phyloP scores from a whole-genome alignment of 2,888 invertebrate species.

The Hemaris fuciformis region DNA sequence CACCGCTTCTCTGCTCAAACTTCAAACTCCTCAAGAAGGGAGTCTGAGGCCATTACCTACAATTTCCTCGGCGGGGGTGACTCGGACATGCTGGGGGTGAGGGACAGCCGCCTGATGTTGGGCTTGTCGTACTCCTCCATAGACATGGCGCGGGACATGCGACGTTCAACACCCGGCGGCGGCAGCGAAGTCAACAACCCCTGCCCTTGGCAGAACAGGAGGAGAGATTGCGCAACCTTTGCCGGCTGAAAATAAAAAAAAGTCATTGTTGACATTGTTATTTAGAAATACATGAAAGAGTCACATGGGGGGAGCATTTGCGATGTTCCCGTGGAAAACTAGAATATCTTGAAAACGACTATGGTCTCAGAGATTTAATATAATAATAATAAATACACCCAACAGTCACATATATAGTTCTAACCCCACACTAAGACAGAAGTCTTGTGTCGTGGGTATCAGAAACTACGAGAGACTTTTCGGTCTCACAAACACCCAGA shows the following conservation, averaged over 20 bases:
- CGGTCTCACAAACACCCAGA: no score
- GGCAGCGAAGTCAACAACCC: conserved; percentile 91
- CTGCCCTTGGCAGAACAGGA: conserved; percentile 94
- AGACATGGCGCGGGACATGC: conserved; percentile 86
- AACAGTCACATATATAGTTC: no score
- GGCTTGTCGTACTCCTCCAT: conserved; percentile 93
- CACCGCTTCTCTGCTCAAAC: conserved; percentile 31
- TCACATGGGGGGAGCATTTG: no score
- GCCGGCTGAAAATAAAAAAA: conserved; percentile 84
- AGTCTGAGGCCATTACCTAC: conserved; percentile 47
- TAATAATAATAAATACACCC: no score
- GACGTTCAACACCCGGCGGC: conserved; percentile 89
- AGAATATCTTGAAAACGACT: no score
- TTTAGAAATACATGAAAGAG: no score
- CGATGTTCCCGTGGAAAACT: no score
- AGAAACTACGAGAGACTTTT: no score
- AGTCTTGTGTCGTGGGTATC: no score
- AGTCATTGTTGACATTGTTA: no score
- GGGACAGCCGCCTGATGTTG: conserved; percentile 87
- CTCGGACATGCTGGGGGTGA: conserved; percentile 71
- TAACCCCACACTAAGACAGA: no score
- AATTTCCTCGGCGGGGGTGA: conserved; percentile 63
- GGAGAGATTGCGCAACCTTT: conserved; percentile 91
- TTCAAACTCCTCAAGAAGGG: conserved; percentile 41
- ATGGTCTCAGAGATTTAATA: no score